Evolutionary conservation across 2,888 invertebrate species (phyloP), one percentile per base, ranked within the genome.

Genomic region (Ochlodes sylvanus): DNA sequence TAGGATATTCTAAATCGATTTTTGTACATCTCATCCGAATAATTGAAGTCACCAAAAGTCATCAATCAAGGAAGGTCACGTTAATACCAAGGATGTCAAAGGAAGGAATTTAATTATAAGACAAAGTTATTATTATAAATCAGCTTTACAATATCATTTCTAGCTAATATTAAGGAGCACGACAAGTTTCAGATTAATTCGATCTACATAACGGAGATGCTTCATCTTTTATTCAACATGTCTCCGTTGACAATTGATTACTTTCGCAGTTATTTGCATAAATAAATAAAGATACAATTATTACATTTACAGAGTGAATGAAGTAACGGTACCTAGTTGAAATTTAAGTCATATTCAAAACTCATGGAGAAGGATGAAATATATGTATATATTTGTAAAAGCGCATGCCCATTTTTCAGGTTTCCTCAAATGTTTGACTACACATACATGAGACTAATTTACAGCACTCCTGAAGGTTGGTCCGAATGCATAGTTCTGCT

Each of bases 61-160:
- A 61, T 66, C 60, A 66, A 66, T 66, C 65, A 66, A 50, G 54
- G 55, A 44, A 54, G 60, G 60, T 61, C 54, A 66, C 60, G 32
- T 55, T 32, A 44, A 42, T 61, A 44, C 42, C 44, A 19, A 12
- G 10, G 54, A 55, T 66, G 52, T 47, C 52, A 54, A 54, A 52
- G 66, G 14, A 10, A 60, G 47, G 10, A 47, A 47, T 44, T 47
- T 54, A 54, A 50, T 50, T 50, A 50, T 17, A 47, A 14, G 47
- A 47, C 47, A 50, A 50, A 19, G 50, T 50, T 19, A 50, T 50
- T 50, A 50, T 50, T 50, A 50, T 50, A 19, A 50, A 50, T 50
- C 19, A 19, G 50, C 19, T 50, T 50, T 17, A 7, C 7, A 55
- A 32, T 32, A 32, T 32, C 32, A 32, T 55, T 34, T 7, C 27